Evolutionary conservation across 2,888 invertebrate genomes (phyloP).

Genomic region (Phytoseiulus persimilis): DNA sequence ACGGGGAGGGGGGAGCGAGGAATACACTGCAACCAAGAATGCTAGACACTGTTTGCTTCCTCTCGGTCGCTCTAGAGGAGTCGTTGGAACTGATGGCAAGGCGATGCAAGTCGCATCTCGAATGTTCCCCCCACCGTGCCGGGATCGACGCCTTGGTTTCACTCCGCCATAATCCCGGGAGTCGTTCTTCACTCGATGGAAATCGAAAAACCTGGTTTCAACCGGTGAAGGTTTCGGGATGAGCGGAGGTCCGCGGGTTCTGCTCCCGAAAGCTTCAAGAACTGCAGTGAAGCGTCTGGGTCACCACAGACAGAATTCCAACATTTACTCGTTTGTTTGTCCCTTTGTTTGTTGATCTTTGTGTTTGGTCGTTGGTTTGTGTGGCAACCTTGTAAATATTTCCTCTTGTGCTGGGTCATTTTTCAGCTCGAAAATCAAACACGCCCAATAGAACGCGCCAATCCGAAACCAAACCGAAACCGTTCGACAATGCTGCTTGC

Average conservation of each 20-base stretch:
- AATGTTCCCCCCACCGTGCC: too few species aligned
- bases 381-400: not conserved
- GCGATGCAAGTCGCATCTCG: too few species aligned
- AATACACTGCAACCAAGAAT: not conserved
- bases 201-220: too few species aligned
- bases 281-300: too few species aligned
- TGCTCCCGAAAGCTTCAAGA: too few species aligned
- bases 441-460: not conserved
- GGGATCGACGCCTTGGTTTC: too few species aligned
- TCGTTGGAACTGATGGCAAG: too few species aligned
- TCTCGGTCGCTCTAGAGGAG: not conserved
- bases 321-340: not conserved
- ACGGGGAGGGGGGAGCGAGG: not conserved
- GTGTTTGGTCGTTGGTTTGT: not conserved
- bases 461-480: not conserved
- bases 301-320: not conserved
- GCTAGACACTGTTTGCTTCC: not conserved
- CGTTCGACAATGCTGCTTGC: not conserved
- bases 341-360: not conserved
- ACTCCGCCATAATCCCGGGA: too few species aligned
- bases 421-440: not conserved
- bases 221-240: too few species aligned
- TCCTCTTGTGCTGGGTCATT: not conserved
- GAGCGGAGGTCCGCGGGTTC: too few species aligned
- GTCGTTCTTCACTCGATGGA: too few species aligned